Percentiles rank a stretch among this genome's conserved stretches.
Conservation (phyloP, 2,888 invertebrate species). For the Aphidius colemani region DNA sequence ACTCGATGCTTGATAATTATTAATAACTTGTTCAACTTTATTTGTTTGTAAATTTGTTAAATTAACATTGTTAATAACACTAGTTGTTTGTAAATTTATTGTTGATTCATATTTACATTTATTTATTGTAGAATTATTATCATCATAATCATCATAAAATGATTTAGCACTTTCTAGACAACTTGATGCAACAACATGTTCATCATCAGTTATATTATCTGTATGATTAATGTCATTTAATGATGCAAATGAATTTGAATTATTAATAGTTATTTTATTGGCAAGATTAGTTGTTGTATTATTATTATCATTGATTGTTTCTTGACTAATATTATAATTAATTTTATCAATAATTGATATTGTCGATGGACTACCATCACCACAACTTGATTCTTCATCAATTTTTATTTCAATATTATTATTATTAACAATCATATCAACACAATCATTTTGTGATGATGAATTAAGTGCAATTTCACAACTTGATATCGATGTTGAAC, state of each 20-base stretch:
- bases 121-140: conserved; percentile 4
- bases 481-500: conserved; percentile 58
- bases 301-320: conserved; percentile 29
- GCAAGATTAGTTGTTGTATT: not conserved
- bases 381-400: conserved; percentile 19
- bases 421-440: conserved; percentile 47
- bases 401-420: conserved; percentile 30
- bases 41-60: conserved; percentile 28
- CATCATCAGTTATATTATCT: conserved; percentile 18
- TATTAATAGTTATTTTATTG: conserved; percentile 22
- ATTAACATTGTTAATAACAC: not conserved
- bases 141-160: conserved; percentile 17
- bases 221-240: conserved; percentile 29
- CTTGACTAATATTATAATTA: conserved; percentile 33
- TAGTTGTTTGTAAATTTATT: conserved; percentile 28
- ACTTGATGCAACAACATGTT: conserved; percentile 29
- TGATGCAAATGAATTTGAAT: conserved; percentile 33
- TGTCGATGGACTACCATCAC: conserved; percentile 17
- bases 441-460: conserved; percentile 47
- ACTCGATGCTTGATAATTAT: conserved; percentile 50
- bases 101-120: conserved; percentile 30
- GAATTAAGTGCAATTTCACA: conserved; percentile 57
- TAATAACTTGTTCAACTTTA: conserved; percentile 32
- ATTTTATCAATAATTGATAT: conserved; percentile 20
- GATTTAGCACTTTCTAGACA: conserved; percentile 31